Conservation (phyloP, 2,113 vertebrate genomes). For the zebrafish (Danio rerio) region GRCz12tu NC_133190.1:38899001-38899500, state of each 20-base stretch:
- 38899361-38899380: too few species aligned
- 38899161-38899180: background rate
- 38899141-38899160: conserved; percentile 22
- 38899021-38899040: background rate
- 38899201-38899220: conserved; percentile 3
- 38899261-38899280: background rate
- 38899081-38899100: conserved; percentile 46
- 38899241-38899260: conserved; percentile 6
- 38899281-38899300: too few species aligned
- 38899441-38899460: too few species aligned
- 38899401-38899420: too few species aligned
- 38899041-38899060: background rate
- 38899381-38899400: too few species aligned
- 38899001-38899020: background rate
- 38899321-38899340: too few species aligned
- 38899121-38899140: conserved; percentile 35
- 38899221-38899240: conserved; percentile 25
- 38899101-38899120: conserved; percentile 46
- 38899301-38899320: too few species aligned
- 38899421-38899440: too few species aligned
- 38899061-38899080: background rate
- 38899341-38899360: too few species aligned
- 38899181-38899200: conserved; percentile 27
- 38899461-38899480: too few species aligned
- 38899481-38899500: too few species aligned